Base-by-base conservation (phyloP, 2,797 vertebrate genomes). In the Heterohyrax brucei region DNA sequence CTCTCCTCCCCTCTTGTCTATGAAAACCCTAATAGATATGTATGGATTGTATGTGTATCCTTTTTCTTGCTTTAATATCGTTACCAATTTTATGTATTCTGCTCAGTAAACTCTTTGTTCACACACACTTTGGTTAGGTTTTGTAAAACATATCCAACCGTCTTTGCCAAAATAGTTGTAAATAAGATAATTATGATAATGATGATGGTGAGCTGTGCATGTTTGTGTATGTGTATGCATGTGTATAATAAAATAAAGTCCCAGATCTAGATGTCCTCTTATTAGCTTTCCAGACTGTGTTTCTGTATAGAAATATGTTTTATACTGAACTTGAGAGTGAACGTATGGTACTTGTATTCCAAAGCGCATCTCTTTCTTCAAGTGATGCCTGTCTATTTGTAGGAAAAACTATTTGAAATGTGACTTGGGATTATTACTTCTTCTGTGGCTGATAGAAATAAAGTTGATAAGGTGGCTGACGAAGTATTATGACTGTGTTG, bases 401-500 rank as follows among this genome's bases (percentile, higher is more conserved):
- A 83, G 89, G 64, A 76, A 22, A 87, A 19, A 46, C 13, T 33
- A 70, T 62, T 72, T 66, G 44, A 48, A 88, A 73, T 94, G 66
- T 10, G 5, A 24, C 0, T 0, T 90, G 73, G 21, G 30, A 33
- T 80, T 70, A 26, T 88, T 92, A 4, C 76, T 10, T 92, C 21
- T 73, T 88, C 1, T 2, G 18, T 84, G n/a, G 9, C 7, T 50
- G 0, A 30, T 33, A 88, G 80, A 95, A 96, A 89, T 70, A 87
- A 92, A 96, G 76, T 88, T 94, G 84, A 94, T 39, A 79, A 96
- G 3, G 53, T 79, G 84, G 61, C 53, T 93, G 93, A 95, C 85
- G 75, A 73, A 93, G 94, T 90, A 96, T 93, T 95, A 84, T 68
- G 95, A 68, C 96, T 97, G 10, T 96, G 92, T 96, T 96, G 66